Percentiles rank a stretch among this genome's conserved stretches.
Evolutionary conservation across 1,140 invertebrate species (phyloP).

Genomic region (Panulirus ornatus): DNA sequence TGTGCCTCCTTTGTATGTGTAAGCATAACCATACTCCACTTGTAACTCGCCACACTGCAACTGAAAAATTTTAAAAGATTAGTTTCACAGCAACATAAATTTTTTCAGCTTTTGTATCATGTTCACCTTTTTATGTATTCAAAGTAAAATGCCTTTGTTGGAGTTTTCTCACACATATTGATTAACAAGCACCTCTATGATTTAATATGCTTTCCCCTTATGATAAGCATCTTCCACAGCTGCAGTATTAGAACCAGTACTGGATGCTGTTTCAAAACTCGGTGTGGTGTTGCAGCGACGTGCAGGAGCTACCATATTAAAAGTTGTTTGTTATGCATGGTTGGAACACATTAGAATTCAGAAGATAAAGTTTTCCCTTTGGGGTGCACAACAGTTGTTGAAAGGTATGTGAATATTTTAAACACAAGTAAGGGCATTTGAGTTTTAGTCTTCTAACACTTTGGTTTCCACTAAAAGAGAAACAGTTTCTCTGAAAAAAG

Average conservation of each 20-base stretch:
- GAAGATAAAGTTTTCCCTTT: constrained; percentile 84
- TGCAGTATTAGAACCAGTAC: constrained; percentile 85
- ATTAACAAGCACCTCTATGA: background rate
- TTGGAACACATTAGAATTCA: constrained; percentile 89
- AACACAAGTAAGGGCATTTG: too few species aligned
- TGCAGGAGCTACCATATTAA: constrained; percentile 86
- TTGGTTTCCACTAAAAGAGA: too few species aligned
- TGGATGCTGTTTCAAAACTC: constrained; percentile 83
- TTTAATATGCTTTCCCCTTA: background rate
- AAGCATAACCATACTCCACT: too few species aligned
- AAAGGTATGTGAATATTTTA: constrained; percentile 62
- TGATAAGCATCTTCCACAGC: constrained; percentile 79
- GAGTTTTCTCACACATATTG: background rate
- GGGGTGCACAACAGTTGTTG: constrained; percentile 72
- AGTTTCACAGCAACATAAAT: background rate
- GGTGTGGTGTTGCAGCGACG: constrained; percentile 80
- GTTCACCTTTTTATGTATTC: background rate
- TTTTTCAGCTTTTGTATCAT: background rate
- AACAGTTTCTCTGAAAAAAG: too few species aligned
- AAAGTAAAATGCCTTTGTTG: background rate
- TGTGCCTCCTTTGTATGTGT: too few species aligned
- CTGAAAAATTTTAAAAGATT: too few species aligned
- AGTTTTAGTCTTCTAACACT: too few species aligned
- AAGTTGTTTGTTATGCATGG: constrained; percentile 90
- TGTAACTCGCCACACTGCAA: too few species aligned